Base-by-base conservation (phyloP, 2,797 vertebrate species). In the Myiothlypis chrysogaster region DNA sequence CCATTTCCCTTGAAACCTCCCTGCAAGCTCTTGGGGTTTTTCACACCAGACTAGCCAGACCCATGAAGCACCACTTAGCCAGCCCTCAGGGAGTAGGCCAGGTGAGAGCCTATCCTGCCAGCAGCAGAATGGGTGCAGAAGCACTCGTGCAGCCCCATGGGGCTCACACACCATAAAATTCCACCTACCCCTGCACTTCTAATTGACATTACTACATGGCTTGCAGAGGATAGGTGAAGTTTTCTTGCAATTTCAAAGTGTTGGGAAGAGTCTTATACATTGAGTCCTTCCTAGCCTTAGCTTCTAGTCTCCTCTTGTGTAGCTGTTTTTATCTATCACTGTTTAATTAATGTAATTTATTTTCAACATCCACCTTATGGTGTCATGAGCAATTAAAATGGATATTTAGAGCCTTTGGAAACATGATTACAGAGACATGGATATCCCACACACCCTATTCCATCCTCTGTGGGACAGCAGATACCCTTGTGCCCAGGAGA, bases 111-210 rank as follows among this genome's bases (percentile, higher is more conserved):
- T 5, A 19, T 14, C 7, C 55, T 63, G 12, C 6, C 66, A 70
- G 71, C 28, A 63, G n/a, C 0, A 2, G 21, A 10, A 28, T 49
- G 41, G 24, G 9, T 44, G 52, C 30, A 78, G 56, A 84, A 52
- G 2, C 17, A 9, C 37, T n/a, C 1, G 0, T 1, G 8, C 20
- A 47, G 28, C 17, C 3, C 4, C 3, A 2, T 3, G 28, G 39
- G n/a, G 12, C 23, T 87, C 14, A 25, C 30, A 39, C 3, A 9
- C 41, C 14, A 6, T n/a, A 73, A 70, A 80, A 20, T 8, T 46
- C 23, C 37, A 14, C 18, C 22, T 41, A 18, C 3, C 20, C 28
- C 27, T 46, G 25, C 0, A 0, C 18, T 34, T 83, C 34, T 44
- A 15, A 7, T 8, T 79, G 56, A 19, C 21, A 50, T 83, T 34